These are phyloP conservation scores for Acrossocheilus fasciatus DNA, from an alignment of 2,797 vertebrate species.

Conservation along the genomic window DNA sequence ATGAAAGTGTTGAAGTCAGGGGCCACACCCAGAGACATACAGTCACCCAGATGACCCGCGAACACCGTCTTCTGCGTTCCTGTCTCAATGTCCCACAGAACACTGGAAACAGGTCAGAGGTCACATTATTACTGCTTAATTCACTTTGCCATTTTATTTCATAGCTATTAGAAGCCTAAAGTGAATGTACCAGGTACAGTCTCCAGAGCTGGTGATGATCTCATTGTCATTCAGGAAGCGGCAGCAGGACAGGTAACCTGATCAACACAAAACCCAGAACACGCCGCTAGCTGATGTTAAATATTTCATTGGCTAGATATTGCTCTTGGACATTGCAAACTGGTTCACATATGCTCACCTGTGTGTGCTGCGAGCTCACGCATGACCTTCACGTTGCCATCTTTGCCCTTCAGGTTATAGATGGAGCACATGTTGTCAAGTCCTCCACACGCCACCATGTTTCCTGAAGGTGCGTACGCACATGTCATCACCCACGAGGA, in stretches of 20 bases:
- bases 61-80: constrained; percentile 91
- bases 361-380: constrained; percentile 93
- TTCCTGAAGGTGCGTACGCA: constrained; percentile 95
- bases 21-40: constrained; percentile 93
- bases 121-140: not conserved
- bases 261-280: not conserved
- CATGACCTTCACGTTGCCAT: constrained; percentile 96
- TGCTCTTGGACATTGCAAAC: not conserved
- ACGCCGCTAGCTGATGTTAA: not conserved
- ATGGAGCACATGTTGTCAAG: constrained; percentile 99
- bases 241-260: constrained; percentile 97
- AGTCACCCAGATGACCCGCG: constrained; percentile 93
- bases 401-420: constrained; percentile 95
- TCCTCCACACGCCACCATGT: constrained; percentile 96
- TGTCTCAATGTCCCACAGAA: constrained; percentile 98
- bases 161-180: not conserved
- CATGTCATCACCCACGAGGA: constrained; percentile 99
- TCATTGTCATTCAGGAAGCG: constrained; percentile 92
- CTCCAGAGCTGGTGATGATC: constrained; percentile 97
- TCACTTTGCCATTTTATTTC: not conserved
- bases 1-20: constrained; percentile 95
- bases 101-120: constrained; percentile 70
- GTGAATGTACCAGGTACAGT: constrained; percentile 90
- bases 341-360: constrained; percentile 74
- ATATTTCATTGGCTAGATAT: not conserved